Evolutionary conservation across 2,113 vertebrate species (phyloP).

Genomic region (Sander lucioperca): DNA sequence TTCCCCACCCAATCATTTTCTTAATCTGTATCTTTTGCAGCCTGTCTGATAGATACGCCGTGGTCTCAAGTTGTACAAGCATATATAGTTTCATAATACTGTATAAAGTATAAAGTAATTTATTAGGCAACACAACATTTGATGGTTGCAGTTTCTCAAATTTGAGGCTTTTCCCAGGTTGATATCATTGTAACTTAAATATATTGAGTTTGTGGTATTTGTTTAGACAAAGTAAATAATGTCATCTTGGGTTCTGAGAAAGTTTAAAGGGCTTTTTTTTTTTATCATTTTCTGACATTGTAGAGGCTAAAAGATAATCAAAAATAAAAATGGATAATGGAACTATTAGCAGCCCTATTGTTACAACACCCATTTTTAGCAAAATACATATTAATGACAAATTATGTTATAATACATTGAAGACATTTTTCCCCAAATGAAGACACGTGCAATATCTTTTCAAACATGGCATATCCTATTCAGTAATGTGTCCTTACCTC

Average conservation of each 20-base stretch:
- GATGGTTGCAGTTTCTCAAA: neutral
- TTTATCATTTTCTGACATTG: neutral
- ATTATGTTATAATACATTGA: neutral
- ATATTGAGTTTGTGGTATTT: neutral
- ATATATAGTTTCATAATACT: neutral
- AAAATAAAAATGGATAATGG: neutral
- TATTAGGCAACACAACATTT: neutral
- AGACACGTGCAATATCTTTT: neutral
- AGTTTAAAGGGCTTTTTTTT: neutral
- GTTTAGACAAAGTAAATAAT: no score
- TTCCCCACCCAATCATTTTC: neutral
- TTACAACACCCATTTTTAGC: neutral
- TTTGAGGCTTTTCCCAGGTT: neutral
- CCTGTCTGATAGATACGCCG: slow-evolving; percentile 4
- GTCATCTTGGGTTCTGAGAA: no score
- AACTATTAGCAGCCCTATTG: neutral
- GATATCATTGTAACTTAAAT: neutral
- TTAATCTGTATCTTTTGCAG: slow-evolving; percentile 11
- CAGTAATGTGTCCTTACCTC: slow-evolving; percentile 20
- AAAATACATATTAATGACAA: neutral
- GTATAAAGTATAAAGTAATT: neutral
- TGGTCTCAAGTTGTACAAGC: neutral
- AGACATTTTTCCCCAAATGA: neutral
- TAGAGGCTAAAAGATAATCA: no score
- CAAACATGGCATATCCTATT: neutral